These are phyloP conservation scores for Synergus japonicus DNA, from an alignment of 2,888 invertebrate genomes.

Conservation along the genomic window DNA sequence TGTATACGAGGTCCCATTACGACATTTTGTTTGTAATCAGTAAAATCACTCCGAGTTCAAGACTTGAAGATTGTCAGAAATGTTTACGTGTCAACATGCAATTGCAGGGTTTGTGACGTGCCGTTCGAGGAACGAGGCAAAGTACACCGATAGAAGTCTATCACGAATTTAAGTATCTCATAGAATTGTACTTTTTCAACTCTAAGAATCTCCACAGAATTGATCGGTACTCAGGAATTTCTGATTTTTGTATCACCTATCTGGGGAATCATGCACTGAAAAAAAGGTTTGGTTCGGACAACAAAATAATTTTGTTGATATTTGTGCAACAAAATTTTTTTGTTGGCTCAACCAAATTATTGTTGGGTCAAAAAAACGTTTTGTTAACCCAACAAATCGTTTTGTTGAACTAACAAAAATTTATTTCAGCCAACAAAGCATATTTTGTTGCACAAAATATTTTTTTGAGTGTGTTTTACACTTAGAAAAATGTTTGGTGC, in stretches of 20 bases:
- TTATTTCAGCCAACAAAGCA: too few relatives aligned
- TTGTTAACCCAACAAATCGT: too few relatives aligned
- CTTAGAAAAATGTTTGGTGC: too few relatives aligned
- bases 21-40: conserved; percentile 33
- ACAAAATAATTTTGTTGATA: too few relatives aligned
- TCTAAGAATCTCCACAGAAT: background rate
- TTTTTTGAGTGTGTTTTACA: too few relatives aligned
- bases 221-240: background rate
- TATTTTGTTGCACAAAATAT: too few relatives aligned
- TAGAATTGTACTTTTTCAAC: background rate
- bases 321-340: too few relatives aligned
- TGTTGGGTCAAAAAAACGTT: too few relatives aligned
- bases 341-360: too few relatives aligned
- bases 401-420: too few relatives aligned
- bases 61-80: conserved; percentile 33
- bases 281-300: too few relatives aligned
- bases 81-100: conserved; percentile 36
- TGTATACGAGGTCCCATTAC: conserved; percentile 36
- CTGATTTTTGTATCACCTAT: background rate
- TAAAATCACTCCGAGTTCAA: conserved; percentile 28
- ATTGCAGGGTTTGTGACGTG: conserved; percentile 10
- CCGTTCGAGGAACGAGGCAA: conserved; percentile 22
- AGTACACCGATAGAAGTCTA: background rate
- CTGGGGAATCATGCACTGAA: background rate
- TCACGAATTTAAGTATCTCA: background rate